Percentiles rank a stretch among this genome's conserved stretches.
phyloP scores from a whole-genome alignment of 1,140 invertebrate species.

The Augochlora pura region DNA sequence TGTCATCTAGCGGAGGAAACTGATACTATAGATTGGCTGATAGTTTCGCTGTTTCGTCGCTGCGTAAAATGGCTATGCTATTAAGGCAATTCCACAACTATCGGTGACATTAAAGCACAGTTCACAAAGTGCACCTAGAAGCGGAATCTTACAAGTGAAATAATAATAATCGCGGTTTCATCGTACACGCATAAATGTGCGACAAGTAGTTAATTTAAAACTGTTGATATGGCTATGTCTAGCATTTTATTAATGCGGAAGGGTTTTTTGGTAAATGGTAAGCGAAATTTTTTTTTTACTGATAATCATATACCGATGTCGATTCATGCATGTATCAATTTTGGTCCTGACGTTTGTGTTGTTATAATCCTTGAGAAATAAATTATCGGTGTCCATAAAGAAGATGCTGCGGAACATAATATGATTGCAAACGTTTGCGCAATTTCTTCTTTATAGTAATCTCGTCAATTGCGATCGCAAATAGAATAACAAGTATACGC shows the following conservation, averaged over 20 bases:
- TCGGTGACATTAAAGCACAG: not conserved
- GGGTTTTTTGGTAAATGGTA: slow-evolving; percentile 49
- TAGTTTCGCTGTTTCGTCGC: too few relatives aligned
- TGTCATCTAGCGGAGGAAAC: too few relatives aligned
- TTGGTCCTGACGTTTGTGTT: slow-evolving; percentile 9
- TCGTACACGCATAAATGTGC: slow-evolving; percentile 16
- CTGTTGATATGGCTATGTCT: slow-evolving; percentile 53
- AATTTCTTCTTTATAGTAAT: not conserved
- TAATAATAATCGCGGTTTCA: slow-evolving; percentile 29
- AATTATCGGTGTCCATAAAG: not conserved
- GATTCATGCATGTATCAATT: slow-evolving; percentile 6
- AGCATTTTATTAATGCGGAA: slow-evolving; percentile 39
- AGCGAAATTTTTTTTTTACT: slow-evolving; percentile 39
- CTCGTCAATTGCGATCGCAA: not conserved
- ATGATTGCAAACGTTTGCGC: slow-evolving; percentile 2
- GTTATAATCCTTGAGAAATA: not conserved
- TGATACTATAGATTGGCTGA: too few relatives aligned
- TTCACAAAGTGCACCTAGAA: slow-evolving; percentile 9
- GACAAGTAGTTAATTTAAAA: slow-evolving; percentile 47
- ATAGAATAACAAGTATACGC: not conserved
- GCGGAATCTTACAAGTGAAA: slow-evolving; percentile 22
- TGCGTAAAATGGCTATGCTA: too few relatives aligned
- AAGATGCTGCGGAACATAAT: not conserved
- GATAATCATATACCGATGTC: slow-evolving; percentile 16
- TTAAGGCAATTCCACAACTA: not conserved